These are phyloP conservation scores for Pogoniulus pusillus DNA, from an alignment of 2,797 vertebrate species.

Conservation along the genomic window DNA sequence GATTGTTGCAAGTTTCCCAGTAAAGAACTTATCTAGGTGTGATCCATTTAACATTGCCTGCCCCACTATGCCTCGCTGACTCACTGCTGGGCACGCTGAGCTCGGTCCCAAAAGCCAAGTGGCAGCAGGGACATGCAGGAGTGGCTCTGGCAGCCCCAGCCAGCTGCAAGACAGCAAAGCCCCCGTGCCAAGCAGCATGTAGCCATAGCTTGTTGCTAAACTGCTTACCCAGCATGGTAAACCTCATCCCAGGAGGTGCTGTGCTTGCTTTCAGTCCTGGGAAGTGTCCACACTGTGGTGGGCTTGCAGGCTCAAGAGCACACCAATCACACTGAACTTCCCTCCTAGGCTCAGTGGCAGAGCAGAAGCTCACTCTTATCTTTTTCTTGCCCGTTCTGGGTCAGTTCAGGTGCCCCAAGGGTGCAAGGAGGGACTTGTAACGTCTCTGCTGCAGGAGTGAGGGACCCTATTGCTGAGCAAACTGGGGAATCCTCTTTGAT, in stretches of 20 bases:
- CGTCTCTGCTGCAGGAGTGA: not conserved
- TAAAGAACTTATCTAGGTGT: not conserved
- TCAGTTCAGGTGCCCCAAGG: not conserved
- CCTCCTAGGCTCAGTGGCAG: not conserved
- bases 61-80: not conserved
- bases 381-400: not conserved
- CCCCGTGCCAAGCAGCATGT: not conserved
- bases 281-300: not conserved
- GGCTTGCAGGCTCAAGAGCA: not conserved
- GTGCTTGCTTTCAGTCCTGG: not conserved
- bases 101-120: not conserved
- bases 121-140: not conserved
- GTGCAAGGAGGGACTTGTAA: not conserved
- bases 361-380: not conserved
- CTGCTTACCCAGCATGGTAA: not conserved
- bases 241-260: not conserved
- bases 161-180: not conserved
- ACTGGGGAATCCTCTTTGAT: not conserved
- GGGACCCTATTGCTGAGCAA: not conserved
- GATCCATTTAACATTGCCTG: not conserved
- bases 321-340: fast-evolving
- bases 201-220: not conserved
- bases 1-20: not conserved
- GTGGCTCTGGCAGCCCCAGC: not conserved
- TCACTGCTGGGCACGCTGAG: not conserved